Conservation (phyloP, 2,888 invertebrate genomes). For the Seira musarum region DNA sequence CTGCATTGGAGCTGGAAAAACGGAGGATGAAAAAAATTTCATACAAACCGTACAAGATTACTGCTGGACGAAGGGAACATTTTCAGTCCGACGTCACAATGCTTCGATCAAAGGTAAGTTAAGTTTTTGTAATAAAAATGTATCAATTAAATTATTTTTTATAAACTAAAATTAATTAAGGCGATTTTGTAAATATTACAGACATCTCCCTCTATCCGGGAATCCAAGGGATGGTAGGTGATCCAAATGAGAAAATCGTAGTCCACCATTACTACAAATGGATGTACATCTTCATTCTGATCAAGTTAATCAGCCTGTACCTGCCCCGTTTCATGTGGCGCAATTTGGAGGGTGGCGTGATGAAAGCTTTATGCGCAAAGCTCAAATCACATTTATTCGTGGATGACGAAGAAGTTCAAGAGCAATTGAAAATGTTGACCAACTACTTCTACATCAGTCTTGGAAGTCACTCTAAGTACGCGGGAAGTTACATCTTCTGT, state of each 20-base stretch:
- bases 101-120: no score
- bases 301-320: slow-evolving; percentile 25
- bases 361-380: neutral
- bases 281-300: slow-evolving; percentile 35
- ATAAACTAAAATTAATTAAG: no score
- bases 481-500: slow-evolving; percentile 16
- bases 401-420: neutral
- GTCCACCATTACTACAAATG: slow-evolving; percentile 41
- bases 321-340: slow-evolving; percentile 35
- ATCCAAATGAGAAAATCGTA: neutral
- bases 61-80: slow-evolving; percentile 37
- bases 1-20: neutral
- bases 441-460: slow-evolving; percentile 23
- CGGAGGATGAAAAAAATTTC: neutral
- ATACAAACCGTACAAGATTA: slow-evolving; percentile 25
- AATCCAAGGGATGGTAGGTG: no score
- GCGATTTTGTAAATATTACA: no score
- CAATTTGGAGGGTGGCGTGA: slow-evolving; percentile 18
- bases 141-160: no score
- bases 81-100: no score
- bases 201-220: no score
- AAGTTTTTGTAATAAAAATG: no score
- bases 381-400: neutral
- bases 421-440: slow-evolving; percentile 6
- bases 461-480: slow-evolving; percentile 17